Base-by-base conservation (phyloP, 64 coral and sea anemone genomes). In the Anthopleura sola region DNA sequence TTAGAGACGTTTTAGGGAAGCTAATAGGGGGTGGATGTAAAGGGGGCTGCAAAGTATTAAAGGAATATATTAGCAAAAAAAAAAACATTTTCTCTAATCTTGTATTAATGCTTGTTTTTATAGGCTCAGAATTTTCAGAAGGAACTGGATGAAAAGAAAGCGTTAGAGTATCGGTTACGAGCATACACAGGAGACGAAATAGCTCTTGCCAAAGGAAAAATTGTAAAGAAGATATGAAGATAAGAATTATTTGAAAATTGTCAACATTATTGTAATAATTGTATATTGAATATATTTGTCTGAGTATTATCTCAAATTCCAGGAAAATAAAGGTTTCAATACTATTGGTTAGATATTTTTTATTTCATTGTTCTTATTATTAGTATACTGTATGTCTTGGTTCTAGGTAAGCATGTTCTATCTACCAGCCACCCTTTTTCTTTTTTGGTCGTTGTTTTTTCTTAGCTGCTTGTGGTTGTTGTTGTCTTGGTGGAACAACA, bases 401-500 rank as follows among this genome's bases (percentile, higher is more conserved):
- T 17, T 20, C 2, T 56, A 56, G 55, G 23, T 6, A 62, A n/a
- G 7, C 16, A n/a, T 5, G 24, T 62, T 62, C 18, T 81, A 26
- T 81, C 39, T 81, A 94, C 95, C 92, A 94, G 78, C 95, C 95
- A 6, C 95, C 95, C 60, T 94, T 94, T 83, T 98, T 98, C 58
- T 94, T 94, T 56, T 94, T 98, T 1, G 95, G 68, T 60, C 95
- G 84, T 55, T 98, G 95, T 89, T 98, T 98, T 86, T 94, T 98
- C 55, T 92, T 98, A 37, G 87, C 91, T 20, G 95, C 95, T 60
- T 93, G 92, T 8, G 95, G 95, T 33, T 98, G 95, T 26, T 98
- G 95, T 75, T 94, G 95, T 58, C 95, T 86, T 38, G 95, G 92
- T 34, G 95, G 95, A 13, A 98, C 92, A 55, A 91, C 92, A 44